Percentiles rank a stretch among this genome's conserved stretches.
Conservation (phyloP, 1,140 invertebrate species). For the Platyscapa corneri region DNA sequence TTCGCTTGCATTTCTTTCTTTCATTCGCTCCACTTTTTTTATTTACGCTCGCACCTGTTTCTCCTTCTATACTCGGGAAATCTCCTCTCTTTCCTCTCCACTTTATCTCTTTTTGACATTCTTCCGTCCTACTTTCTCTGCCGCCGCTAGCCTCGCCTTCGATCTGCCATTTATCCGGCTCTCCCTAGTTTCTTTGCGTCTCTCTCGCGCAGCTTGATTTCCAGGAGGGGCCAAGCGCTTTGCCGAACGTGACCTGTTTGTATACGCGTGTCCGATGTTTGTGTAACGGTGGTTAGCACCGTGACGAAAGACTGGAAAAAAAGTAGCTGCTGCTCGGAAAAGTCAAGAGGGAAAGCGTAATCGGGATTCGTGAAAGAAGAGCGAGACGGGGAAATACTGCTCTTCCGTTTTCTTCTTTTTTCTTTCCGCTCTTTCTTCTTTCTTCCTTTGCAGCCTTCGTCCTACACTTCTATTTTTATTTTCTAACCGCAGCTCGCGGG, state of each 20-base stretch:
- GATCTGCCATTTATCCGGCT: slow-evolving; percentile 1
- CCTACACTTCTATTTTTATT: background rate
- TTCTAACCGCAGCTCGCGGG: background rate
- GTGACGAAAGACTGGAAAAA: slow-evolving; percentile 7
- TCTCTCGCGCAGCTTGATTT: background rate
- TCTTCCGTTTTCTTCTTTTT: background rate
- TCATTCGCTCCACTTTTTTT: background rate
- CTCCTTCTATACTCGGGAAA: background rate
- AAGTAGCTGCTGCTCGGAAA: background rate
- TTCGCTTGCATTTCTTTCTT: background rate
- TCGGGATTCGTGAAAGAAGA: background rate
- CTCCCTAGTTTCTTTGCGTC: background rate
- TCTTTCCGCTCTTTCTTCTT: background rate
- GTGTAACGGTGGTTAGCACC: slow-evolving; percentile 32
- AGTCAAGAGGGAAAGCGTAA: background rate
- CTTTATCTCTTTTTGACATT: slow-evolving; percentile 15
- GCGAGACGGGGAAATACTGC: background rate
- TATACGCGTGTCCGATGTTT: slow-evolving; percentile 17
- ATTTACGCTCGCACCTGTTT: slow-evolving; percentile 26
- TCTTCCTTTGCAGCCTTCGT: background rate
- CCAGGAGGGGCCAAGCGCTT: slow-evolving; percentile 21
- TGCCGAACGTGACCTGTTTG: slow-evolving; percentile 46
- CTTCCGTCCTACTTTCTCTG: background rate
- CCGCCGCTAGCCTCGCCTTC: background rate
- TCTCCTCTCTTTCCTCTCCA: background rate